phyloP scores from a whole-genome alignment of 2,113 vertebrate genomes.

The Takifugu flavidus region DNA sequence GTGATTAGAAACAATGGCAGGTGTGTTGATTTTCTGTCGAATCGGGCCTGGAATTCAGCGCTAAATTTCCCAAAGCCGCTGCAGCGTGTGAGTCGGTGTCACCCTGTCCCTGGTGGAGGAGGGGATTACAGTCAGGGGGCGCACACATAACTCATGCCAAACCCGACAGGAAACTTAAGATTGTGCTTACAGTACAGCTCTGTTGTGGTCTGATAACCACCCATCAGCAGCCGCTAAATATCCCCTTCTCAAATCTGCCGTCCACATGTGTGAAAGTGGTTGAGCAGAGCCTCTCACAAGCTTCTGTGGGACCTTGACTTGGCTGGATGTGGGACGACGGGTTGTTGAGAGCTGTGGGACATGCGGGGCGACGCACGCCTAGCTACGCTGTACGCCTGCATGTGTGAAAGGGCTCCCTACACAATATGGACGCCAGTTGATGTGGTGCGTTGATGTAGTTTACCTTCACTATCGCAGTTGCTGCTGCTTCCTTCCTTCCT shows the following conservation, averaged over 20 bases:
- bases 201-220: constrained; percentile 2
- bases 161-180: constrained; percentile 5
- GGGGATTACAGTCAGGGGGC: constrained; percentile 32
- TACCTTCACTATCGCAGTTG: too few species aligned
- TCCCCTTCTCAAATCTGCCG: constrained; percentile 6
- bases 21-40: constrained; percentile 42
- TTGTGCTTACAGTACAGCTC: neutral
- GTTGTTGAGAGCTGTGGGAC: constrained; percentile 59
- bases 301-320: constrained; percentile 54
- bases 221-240: constrained; percentile 13
- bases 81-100: constrained; percentile 38
- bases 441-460: too few species aligned
- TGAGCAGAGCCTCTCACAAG: constrained; percentile 6
- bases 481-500: constrained; percentile 8
- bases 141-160: constrained; percentile 24
- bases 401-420: too few species aligned
- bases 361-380: neutral
- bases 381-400: neutral
- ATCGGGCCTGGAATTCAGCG: constrained; percentile 46
- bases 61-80: constrained; percentile 49
- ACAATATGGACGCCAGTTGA: too few species aligned
- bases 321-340: constrained; percentile 64
- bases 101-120: constrained; percentile 32
- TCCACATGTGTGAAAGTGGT: constrained; percentile 12
- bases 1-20: constrained; percentile 61